Percentiles rank a stretch among this genome's conserved stretches.
Evolutionary conservation across 2,888 invertebrate genomes (phyloP).

Genomic region (Anoplius nigerrimus): DNA sequence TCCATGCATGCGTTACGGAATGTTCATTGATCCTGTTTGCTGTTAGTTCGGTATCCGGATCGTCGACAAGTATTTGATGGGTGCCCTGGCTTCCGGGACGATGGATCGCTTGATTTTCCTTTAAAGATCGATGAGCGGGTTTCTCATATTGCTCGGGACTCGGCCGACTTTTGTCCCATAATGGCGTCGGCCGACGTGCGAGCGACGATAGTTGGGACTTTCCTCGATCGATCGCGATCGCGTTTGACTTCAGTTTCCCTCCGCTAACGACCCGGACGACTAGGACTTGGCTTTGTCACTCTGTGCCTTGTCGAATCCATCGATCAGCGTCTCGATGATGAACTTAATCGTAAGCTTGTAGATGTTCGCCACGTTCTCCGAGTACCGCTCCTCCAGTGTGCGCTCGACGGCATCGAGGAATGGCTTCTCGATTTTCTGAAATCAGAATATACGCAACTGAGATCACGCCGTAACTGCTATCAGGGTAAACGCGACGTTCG

Average conservation of each 20-base stretch:
- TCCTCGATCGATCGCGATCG: conserved; percentile 1
- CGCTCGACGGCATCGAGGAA: conserved; percentile 90
- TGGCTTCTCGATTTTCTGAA: conserved; percentile 92
- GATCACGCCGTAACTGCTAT: too few relatives aligned
- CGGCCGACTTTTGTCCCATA: too few relatives aligned
- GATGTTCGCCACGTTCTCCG: conserved; percentile 91
- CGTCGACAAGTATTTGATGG: too few relatives aligned
- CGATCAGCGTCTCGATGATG: conserved; percentile 88
- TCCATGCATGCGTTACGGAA: too few relatives aligned
- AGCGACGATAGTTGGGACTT: not conserved
- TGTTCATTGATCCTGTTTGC: too few relatives aligned
- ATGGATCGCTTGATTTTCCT: too few relatives aligned
- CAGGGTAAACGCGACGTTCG: too few relatives aligned
- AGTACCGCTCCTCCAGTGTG: conserved; percentile 91
- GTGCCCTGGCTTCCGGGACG: too few relatives aligned
- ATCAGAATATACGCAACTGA: conserved; percentile 55
- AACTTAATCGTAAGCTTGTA: conserved; percentile 92
- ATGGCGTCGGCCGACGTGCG: too few relatives aligned
- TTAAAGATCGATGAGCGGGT: too few relatives aligned
- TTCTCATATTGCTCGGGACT: too few relatives aligned
- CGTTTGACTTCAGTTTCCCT: conserved; percentile 8
- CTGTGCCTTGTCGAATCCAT: conserved; percentile 81
- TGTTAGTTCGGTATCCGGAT: too few relatives aligned
- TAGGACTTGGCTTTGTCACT: conserved; percentile 55
- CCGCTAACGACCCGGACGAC: conserved; percentile 42